Conservation (phyloP, 2,888 invertebrate species). For the Trichopoda pennipes region DNA sequence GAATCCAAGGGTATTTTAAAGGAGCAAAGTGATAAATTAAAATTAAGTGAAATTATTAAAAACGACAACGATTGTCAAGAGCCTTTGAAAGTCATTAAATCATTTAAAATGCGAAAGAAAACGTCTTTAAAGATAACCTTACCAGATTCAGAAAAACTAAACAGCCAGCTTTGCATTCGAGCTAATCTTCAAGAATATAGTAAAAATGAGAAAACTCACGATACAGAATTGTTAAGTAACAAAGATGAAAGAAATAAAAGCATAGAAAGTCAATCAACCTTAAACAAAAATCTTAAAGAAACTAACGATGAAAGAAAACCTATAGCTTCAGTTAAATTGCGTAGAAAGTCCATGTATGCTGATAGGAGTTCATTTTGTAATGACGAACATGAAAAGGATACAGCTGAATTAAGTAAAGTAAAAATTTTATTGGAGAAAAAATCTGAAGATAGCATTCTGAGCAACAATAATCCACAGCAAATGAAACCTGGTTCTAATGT, state of each 20-base stretch:
- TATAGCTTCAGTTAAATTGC: conserved; percentile 8
- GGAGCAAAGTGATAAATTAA: neutral
- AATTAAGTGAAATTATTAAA: neutral
- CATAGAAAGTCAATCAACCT: neutral
- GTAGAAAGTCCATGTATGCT: conserved; percentile 22
- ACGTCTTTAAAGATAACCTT: neutral
- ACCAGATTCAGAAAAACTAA: neutral
- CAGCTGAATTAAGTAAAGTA: neutral
- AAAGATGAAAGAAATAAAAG: neutral
- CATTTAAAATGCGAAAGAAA: conserved; percentile 40
- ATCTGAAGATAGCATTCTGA: neutral
- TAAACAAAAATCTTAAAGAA: neutral
- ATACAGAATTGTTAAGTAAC: neutral
- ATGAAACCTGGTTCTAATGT: neutral
- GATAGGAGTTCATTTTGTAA: conserved; percentile 3
- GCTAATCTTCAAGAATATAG: neutral
- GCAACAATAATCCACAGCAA: neutral
- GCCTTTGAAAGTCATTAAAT: neutral
- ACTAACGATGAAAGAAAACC: neutral
- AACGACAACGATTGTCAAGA: neutral
- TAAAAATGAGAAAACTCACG: neutral
- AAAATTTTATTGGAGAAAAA: neutral
- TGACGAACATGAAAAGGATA: neutral
- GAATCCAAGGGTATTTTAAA: neutral
- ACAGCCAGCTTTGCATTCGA: neutral